phyloP scores from a whole-genome alignment of 2,797 vertebrate genomes.

The Danio kyathit region DNA sequence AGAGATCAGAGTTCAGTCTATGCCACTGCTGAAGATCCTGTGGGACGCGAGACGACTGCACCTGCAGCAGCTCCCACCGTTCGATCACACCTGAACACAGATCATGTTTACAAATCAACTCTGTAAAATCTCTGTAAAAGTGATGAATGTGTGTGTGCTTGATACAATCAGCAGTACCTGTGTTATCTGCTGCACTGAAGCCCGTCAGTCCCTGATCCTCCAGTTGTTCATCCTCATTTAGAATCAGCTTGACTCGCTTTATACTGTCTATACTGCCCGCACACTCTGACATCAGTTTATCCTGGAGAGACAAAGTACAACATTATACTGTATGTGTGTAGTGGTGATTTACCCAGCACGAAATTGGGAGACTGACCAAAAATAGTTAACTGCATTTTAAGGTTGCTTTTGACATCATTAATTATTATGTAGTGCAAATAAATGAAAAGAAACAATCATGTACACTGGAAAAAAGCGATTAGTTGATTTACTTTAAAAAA shows the following conservation, averaged over 20 bases:
- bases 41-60: conserved; percentile 70
- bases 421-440: too few relatives aligned
- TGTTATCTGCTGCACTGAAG: conserved; percentile 70
- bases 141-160: conserved; percentile 25
- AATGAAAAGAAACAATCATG: too few relatives aligned
- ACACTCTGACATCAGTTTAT: conserved; percentile 82
- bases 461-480: too few relatives aligned
- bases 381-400: too few relatives aligned
- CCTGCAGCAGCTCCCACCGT: conserved; percentile 90
- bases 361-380: too few relatives aligned
- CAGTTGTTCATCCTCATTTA: conserved; percentile 75
- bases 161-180: conserved; percentile 72
- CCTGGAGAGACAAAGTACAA: conserved; percentile 62
- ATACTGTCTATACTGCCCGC: conserved; percentile 75
- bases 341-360: too few relatives aligned
- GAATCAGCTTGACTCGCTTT: conserved; percentile 72
- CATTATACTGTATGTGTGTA: too few relatives aligned
- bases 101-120: background rate
- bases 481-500: too few relatives aligned
- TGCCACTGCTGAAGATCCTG: conserved; percentile 78
- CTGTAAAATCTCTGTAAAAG: background rate
- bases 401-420: too few relatives aligned
- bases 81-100: conserved; percentile 84
- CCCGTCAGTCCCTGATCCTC: conserved; percentile 76
- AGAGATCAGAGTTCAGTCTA: conserved; percentile 85